Evolutionary conservation across 2,113 vertebrate species (phyloP).

Genomic region (Alligator sinensis): DNA sequence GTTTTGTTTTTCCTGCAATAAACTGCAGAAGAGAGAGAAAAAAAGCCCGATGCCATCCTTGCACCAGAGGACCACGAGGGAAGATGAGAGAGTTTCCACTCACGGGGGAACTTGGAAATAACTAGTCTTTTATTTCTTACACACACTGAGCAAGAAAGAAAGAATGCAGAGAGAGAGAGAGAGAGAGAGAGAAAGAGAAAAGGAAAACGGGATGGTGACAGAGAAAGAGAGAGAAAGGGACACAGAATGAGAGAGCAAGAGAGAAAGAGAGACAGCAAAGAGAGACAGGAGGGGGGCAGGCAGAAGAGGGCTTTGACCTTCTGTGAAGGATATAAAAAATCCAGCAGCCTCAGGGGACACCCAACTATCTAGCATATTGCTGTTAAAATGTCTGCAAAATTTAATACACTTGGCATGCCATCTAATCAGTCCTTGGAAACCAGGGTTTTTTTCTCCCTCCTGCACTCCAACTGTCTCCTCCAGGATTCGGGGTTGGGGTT

Average conservation of each 20-base stretch:
- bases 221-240: constrained; percentile 32
- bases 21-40: constrained; percentile 56
- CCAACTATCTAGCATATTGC: constrained; percentile 93
- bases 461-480: constrained; percentile 35
- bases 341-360: constrained; percentile 90
- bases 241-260: neutral
- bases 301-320: constrained; percentile 91
- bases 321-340: constrained; percentile 98
- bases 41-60: constrained; percentile 62
- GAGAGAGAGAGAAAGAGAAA: neutral
- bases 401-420: constrained; percentile 89
- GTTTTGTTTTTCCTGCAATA: constrained; percentile 79
- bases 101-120: neutral
- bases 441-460: constrained; percentile 54
- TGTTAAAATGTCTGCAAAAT: constrained; percentile 96
- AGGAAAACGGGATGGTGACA: constrained; percentile 33
- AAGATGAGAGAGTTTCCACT: constrained; percentile 22
- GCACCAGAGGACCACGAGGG: constrained; percentile 3
- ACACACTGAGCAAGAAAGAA: neutral
- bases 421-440: constrained; percentile 89
- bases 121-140: constrained; percentile 35
- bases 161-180: neutral
- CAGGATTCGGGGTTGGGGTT: neutral
- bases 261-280: constrained; percentile 33
- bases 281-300: constrained; percentile 66